Percentiles rank a stretch among this genome's conserved stretches.
Conservation (phyloP, 2,888 invertebrate species). For the Orchesella flavescens region DNA sequence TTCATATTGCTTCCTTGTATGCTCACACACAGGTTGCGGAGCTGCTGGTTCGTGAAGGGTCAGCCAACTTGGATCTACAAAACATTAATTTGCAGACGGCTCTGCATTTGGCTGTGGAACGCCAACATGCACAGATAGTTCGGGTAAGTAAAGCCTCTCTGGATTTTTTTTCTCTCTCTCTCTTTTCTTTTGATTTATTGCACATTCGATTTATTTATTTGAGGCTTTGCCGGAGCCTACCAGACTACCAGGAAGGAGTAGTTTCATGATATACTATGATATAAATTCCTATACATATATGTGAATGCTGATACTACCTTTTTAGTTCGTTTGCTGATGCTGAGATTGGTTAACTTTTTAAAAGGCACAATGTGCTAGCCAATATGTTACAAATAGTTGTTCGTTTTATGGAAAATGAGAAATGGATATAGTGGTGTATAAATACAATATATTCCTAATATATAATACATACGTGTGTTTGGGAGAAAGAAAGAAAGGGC, state of each 20-base stretch:
- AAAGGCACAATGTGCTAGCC: background rate
- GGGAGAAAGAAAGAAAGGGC: background rate
- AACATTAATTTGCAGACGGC: conserved; percentile 86
- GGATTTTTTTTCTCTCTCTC: background rate
- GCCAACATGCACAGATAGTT: conserved; percentile 98
- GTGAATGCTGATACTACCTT: background rate
- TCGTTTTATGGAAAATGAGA: background rate
- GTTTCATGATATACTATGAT: background rate
- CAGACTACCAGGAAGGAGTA: background rate
- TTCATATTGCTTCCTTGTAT: conserved; percentile 36
- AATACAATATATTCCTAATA: background rate
- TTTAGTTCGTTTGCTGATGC: conserved; percentile 4
- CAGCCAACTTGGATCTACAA: conserved; percentile 95
- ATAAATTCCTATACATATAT: background rate
- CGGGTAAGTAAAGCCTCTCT: conserved; percentile 77
- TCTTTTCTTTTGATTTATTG: conserved; percentile 56
- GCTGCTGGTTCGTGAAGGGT: conserved; percentile 87
- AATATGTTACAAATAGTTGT: conserved; percentile 24
- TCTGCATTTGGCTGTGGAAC: conserved; percentile 94
- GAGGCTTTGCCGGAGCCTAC: conserved; percentile 43
- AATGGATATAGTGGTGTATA: background rate
- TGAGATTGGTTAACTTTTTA: conserved; percentile 43
- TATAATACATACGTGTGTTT: no score
- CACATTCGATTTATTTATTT: conserved; percentile 60
- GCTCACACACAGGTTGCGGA: conserved; percentile 86